These are phyloP conservation scores for Arctocebus calabarensis DNA, from an alignment of 2,797 vertebrate species.

Conservation along the genomic window DNA sequence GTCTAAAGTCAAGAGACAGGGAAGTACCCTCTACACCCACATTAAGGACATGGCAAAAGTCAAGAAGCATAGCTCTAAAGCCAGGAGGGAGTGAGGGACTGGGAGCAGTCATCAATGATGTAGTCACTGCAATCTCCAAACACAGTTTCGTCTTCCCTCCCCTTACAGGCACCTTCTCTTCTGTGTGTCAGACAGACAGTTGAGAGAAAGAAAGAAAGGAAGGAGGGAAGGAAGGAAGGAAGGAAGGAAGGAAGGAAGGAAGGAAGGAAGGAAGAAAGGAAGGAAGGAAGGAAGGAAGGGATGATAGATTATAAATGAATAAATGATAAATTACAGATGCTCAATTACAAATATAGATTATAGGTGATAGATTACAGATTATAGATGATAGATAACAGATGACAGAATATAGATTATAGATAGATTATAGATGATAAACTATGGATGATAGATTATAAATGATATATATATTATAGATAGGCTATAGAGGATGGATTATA, in stretches of 20 bases:
- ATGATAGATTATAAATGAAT: not conserved
- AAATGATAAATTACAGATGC: not conserved
- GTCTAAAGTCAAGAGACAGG: not conserved
- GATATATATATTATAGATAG: not conserved
- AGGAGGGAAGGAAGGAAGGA: too few species aligned
- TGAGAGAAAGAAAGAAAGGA: too few species aligned
- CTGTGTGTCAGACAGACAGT: not conserved
- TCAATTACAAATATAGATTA: too few species aligned
- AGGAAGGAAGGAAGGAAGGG: too few species aligned
- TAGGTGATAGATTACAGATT: too few species aligned
- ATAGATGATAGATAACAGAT: not conserved
- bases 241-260: too few species aligned
- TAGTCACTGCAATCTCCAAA: not conserved
- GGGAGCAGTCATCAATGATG: not conserved
- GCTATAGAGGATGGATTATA: not conserved
- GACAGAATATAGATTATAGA: not conserved
- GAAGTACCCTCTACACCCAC: not conserved
- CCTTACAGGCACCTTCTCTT: not conserved
- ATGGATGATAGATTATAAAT: too few species aligned
- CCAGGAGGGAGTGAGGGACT: not conserved
- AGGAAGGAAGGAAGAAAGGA: too few species aligned
- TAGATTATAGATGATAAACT: too few species aligned
- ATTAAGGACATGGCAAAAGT: not conserved
- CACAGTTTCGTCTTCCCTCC: not conserved
- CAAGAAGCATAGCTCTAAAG: not conserved